A percentile compares a stretch with the other conserved stretches of the same genome.
These are phyloP conservation scores for Octomys mimax DNA, from an alignment of 2,797 vertebrate genomes.

Conservation along the genomic window DNA sequence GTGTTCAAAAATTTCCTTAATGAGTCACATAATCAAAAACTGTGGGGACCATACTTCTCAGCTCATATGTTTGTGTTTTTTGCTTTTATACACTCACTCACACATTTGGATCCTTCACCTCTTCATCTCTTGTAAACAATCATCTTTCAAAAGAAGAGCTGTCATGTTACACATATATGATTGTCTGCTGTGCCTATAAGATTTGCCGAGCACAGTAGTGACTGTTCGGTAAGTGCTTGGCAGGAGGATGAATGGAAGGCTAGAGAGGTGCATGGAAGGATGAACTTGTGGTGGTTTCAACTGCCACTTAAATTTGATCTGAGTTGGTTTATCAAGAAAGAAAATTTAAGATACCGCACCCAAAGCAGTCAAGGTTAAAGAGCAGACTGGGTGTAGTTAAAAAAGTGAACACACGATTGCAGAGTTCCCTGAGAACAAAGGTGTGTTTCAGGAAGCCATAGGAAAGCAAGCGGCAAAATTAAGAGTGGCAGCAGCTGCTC, in stretches of 20 bases:
- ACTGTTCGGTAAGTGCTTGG: not conserved
- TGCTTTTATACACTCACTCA: not conserved
- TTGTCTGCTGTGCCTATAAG: not conserved
- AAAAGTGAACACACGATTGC: not conserved
- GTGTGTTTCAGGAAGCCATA: not conserved
- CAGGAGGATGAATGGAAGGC: not conserved
- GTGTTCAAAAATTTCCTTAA: not conserved
- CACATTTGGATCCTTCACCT: not conserved
- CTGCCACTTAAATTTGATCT: not conserved
- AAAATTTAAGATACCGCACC: not conserved
- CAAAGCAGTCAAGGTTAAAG: not conserved
- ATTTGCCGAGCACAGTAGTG: not conserved
- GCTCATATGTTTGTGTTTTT: not conserved
- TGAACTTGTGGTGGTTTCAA: not conserved
- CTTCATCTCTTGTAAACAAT: not conserved
- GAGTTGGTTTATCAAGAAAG: not conserved
- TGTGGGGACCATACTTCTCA: not conserved
- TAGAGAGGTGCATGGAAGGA: not conserved
- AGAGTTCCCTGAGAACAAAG: slow-evolving; percentile 35
- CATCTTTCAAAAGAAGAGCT: not conserved
- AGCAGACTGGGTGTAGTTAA: not conserved
- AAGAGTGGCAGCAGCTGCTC: not conserved
- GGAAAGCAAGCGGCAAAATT: not conserved
- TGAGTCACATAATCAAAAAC: not conserved
- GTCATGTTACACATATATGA: not conserved